Base-by-base conservation (phyloP, 2,888 invertebrate genomes). In the Stenodera caucasica region DNA sequence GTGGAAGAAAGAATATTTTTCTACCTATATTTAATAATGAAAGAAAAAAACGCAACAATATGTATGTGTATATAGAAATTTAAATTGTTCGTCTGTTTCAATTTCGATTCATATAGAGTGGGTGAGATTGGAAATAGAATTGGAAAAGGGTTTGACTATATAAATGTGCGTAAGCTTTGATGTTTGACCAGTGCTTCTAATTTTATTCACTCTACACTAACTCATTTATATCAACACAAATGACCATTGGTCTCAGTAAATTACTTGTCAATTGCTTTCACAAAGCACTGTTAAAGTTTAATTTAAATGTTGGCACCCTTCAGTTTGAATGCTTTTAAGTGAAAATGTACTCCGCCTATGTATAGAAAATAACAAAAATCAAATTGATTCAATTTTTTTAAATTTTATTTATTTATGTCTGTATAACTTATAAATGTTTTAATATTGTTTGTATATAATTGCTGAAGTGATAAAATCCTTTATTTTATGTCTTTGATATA, bases 161-260 rank as follows among this genome's bases (percentile, higher is more conserved):
- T 40, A 18, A 18, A 40, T 40, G 35, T 35, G 8, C 64, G 67
- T 63, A 66, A 66, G 73, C 77, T 77, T 77, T 77, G 77, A 77
- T 76, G 73, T 77, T 45, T 66, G 70, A 65, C 73, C 74, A 75
- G 72, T 73, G 74, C 71, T 74, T 72, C 75, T 77, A 77, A 77
- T 77, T 77, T 76, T 77, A 75, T 77, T 77, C 77, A 72, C 72
- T 73, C 69, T 69, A 67, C 72, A 72, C 72, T 77, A 77, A 77
- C 77, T 75, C 77, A 75, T 77, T 77, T 77, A 77, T 71, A 72
- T 15, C 72, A 71, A 71, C 77, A 77, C 75, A 77, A 76, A 77
- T 77, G 77, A 76, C 77, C 77, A 76, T 74, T 76, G 77, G 77
- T 77, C 76, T 77, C 77, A 72, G 74, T 71, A 77, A 77, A 77